Conservation (phyloP, 1,140 invertebrate species). For the Hypsibius dujardini region DNA sequence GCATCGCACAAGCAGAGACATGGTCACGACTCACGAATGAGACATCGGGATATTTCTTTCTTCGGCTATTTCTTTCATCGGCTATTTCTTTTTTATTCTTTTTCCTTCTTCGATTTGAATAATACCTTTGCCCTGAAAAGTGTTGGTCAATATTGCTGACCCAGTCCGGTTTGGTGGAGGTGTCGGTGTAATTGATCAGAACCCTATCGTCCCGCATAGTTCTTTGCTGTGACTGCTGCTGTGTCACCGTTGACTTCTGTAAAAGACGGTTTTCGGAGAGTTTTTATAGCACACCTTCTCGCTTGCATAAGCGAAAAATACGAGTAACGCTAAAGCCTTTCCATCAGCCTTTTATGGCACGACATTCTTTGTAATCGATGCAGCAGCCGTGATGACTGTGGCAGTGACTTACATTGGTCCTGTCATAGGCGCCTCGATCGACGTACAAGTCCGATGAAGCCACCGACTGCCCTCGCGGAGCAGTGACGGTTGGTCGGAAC, state of each 20-base stretch:
- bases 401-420: neutral
- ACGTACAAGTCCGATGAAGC: neutral
- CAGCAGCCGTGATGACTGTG: neutral
- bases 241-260: neutral
- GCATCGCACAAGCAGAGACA: neutral
- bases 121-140: neutral
- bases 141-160: slow-evolving; percentile 1
- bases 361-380: too few species aligned
- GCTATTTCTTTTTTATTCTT: neutral
- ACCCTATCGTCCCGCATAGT: neutral
- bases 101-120: neutral
- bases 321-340: too few species aligned
- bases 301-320: too few species aligned
- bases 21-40: neutral
- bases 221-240: neutral
- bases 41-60: too few species aligned
- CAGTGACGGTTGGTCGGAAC: neutral
- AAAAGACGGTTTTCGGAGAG: neutral
- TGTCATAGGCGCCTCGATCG: neutral
- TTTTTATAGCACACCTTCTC: too few species aligned
- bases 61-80: too few species aligned
- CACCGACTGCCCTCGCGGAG: neutral
- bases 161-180: slow-evolving; percentile 2
- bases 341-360: too few species aligned
- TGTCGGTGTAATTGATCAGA: neutral